phyloP scores from a whole-genome alignment of 30 jellyfish, hydroid and myxozoan genomes.

The Aurelia aurita region DNA sequence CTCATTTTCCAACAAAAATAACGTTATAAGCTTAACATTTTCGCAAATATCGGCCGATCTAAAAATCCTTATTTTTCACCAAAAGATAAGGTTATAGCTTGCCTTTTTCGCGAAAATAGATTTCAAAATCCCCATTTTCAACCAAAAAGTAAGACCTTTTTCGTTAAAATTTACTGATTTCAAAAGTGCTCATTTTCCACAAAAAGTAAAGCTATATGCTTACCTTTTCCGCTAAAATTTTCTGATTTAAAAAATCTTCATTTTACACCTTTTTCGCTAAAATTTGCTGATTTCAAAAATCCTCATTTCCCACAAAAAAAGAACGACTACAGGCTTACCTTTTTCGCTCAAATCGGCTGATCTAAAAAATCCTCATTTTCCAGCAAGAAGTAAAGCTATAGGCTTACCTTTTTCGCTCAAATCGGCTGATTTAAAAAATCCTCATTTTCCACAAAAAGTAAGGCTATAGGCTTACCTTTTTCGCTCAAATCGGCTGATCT shows the following conservation, averaged over 20 bases:
- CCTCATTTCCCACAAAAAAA: not conserved
- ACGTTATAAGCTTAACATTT: not conserved
- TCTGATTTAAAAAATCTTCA: no score
- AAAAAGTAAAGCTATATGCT: no score
- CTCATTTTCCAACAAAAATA: not conserved
- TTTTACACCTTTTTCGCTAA: not conserved
- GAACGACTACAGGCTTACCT: not conserved
- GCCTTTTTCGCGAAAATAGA: not conserved
- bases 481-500: not conserved
- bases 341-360: not conserved
- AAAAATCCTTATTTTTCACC: not conserved
- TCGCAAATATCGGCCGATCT: not conserved
- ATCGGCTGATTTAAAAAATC: not conserved
- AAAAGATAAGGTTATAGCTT: not conserved
- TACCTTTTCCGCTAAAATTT: no score
- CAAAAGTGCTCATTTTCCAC: no score
- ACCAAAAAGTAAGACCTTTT: no score
- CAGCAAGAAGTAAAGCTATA: not conserved
- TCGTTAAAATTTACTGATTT: no score
- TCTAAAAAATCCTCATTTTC: not conserved
- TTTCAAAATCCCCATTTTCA: not conserved
- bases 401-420: not conserved
- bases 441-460: not conserved
- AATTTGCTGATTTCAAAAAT: not conserved
- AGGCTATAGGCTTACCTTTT: constrained; percentile 4